Conservation (phyloP, 2,797 vertebrate genomes). For the Pogonophryne albipinna region DNA sequence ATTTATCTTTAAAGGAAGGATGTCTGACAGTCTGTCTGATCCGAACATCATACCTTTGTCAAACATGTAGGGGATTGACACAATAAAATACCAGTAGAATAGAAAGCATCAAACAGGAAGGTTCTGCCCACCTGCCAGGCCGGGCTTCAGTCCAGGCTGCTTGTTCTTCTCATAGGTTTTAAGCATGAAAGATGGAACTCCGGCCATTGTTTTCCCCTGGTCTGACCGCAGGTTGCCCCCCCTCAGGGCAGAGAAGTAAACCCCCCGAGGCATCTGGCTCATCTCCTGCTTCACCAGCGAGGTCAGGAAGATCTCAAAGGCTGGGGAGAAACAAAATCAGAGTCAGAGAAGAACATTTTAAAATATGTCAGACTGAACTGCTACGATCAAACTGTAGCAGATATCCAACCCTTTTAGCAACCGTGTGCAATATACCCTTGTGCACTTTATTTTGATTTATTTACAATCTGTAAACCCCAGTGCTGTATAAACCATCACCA, state of each 20-base stretch:
- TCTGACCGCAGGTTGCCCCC: conserved; percentile 83
- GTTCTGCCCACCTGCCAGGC: conserved; percentile 89
- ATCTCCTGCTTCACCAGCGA: conserved; percentile 95
- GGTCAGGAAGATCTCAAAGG: conserved; percentile 88
- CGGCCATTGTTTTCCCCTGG: conserved; percentile 91
- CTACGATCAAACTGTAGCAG: not conserved
- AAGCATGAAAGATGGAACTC: conserved; percentile 91
- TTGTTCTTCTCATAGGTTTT: conserved; percentile 96
- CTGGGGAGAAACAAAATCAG: conserved; percentile 70
- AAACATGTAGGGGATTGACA: too few relatives aligned
- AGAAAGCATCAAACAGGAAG: conserved; percentile 9
- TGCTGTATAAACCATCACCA: too few relatives aligned
- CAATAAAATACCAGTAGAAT: too few relatives aligned
- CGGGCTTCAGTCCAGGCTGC: conserved; percentile 94
- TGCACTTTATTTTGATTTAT: too few relatives aligned
- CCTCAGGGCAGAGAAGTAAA: conserved; percentile 93
- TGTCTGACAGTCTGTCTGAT: too few relatives aligned
- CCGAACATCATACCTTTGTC: too few relatives aligned
- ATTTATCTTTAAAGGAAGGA: too few relatives aligned
- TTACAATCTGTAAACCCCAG: too few relatives aligned
- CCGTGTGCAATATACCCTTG: too few relatives aligned
- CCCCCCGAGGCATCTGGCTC: conserved; percentile 92
- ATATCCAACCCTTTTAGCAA: too few relatives aligned
- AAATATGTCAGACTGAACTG: not conserved
- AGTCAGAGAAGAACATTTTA: not conserved